phyloP scores from a whole-genome alignment of 2,113 vertebrate species.

The Chitala chitala region DNA sequence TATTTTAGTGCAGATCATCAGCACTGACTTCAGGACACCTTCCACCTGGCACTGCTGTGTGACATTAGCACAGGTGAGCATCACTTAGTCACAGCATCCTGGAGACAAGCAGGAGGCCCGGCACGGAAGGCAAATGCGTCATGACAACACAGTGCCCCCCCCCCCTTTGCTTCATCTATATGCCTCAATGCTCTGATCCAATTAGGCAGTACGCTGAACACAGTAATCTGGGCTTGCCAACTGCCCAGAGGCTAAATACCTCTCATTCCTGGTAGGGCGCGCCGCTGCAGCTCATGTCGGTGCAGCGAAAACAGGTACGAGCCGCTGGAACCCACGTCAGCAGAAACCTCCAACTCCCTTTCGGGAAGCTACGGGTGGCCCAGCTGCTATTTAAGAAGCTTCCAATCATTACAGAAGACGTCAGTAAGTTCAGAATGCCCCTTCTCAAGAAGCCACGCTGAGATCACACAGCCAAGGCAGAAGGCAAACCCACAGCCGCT shows the following conservation, averaged over 20 bases:
- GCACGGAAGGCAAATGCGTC: background rate
- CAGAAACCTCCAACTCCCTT: background rate
- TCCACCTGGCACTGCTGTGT: background rate
- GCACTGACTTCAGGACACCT: too few relatives aligned
- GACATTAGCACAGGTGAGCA: background rate
- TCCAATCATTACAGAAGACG: too few relatives aligned
- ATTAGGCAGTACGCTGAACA: constrained; percentile 60
- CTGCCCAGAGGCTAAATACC: constrained; percentile 56
- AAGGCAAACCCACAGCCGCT: background rate
- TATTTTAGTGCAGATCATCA: too few relatives aligned
- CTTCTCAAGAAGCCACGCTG: too few relatives aligned
- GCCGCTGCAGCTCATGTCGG: constrained; percentile 12
- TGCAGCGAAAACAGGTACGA: background rate
- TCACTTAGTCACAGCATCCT: background rate
- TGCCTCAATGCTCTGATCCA: constrained; percentile 59
- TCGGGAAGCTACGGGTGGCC: background rate
- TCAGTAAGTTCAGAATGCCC: too few relatives aligned
- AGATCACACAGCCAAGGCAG: background rate
- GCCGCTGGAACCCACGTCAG: too few relatives aligned
- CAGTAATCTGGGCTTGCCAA: constrained; percentile 43
- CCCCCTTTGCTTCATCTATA: constrained; percentile 35
- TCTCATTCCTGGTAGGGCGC: constrained; percentile 45
- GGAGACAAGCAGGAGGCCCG: background rate
- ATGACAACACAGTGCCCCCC: constrained; percentile 20
- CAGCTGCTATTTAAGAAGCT: background rate